Base-by-base conservation (phyloP, 2,797 vertebrate genomes). In the Onychomys leucogaster region DNA sequence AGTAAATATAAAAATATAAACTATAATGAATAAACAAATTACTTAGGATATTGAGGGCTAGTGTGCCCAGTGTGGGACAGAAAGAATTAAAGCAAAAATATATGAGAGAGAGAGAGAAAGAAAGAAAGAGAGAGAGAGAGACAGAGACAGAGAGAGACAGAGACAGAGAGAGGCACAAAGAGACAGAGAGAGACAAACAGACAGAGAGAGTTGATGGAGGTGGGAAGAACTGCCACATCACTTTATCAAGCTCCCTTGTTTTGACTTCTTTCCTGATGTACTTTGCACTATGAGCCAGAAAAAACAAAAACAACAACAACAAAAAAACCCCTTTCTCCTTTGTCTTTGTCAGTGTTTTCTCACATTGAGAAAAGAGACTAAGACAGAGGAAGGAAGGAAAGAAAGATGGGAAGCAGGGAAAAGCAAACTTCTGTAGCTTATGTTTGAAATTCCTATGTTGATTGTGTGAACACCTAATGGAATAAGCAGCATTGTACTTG, bases 101-200 rank as follows among this genome's bases (percentile, higher is more conserved):
- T n/a, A 69, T 46, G 9, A 6, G 43, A 34, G 14, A 34, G 65
- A 2, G 37, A 13, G 23, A 23, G 37, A n/a, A n/a, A 43, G 73
- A 27, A 73, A 6, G 25, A 75, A 37, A 75, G 21, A 73, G 71
- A 41, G 19, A 73, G 71, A 43, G 41, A 75, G 41, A 75, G 23
- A 43, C 41, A 75, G 41, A 75, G 25, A 25, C 23, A 46, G 37
- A 23, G 41, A 43, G 41, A 43, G 25, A 75, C 23, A 43, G 41
- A 43, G 25, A 75, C 23, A 12, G 11, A 76, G 11, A 75, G 8
- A 10, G n/a, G n/a, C n/a, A n/a, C n/a, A n/a, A n/a, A n/a, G n/a
- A n/a, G n/a, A n/a, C n/a, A 3, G 21, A 7, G 2, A 6, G 14
- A 16, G 4, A 16, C n/a, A 37, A 1, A 19, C 19, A 73, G 19